Conservation (phyloP, 2,888 invertebrate species). For the Athalia rosae region DNA sequence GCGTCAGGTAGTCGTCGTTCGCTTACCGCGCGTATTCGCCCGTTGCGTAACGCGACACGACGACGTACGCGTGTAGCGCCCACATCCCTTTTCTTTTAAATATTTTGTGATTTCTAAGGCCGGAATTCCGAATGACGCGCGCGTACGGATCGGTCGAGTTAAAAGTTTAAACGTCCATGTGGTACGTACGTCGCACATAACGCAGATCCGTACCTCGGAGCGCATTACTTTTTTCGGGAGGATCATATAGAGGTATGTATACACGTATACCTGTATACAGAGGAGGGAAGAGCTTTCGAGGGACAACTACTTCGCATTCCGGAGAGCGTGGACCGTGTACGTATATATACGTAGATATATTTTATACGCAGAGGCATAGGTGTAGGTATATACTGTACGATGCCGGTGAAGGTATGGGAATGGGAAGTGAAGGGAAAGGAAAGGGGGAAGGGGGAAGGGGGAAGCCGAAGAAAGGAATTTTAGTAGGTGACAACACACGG, state of each 20-base stretch:
- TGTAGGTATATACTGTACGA: too few species aligned
- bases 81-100: slow-evolving; percentile 6
- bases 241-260: too few species aligned
- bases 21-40: background rate
- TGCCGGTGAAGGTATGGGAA: too few species aligned
- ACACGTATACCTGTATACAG: too few species aligned
- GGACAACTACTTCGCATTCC: slow-evolving; percentile 43
- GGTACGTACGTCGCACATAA: background rate
- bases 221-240: background rate
- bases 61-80: background rate
- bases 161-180: background rate
- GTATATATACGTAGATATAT: background rate
- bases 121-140: background rate
- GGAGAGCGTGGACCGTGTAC: slow-evolving; percentile 20
- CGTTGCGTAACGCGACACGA: background rate
- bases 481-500: slow-evolving; percentile 40
- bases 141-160: slow-evolving; percentile 8
- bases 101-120: background rate
- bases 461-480: slow-evolving; percentile 28
- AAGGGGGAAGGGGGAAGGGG: background rate
- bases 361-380: too few species aligned
- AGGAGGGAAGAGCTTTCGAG: slow-evolving; percentile 24
- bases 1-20: background rate
- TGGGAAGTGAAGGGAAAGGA: too few species aligned
- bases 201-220: background rate